Evolutionary conservation across 1,140 invertebrate species (phyloP), one percentile per base, ranked within the genome.

Genomic region (Uloborus diversus): DNA sequence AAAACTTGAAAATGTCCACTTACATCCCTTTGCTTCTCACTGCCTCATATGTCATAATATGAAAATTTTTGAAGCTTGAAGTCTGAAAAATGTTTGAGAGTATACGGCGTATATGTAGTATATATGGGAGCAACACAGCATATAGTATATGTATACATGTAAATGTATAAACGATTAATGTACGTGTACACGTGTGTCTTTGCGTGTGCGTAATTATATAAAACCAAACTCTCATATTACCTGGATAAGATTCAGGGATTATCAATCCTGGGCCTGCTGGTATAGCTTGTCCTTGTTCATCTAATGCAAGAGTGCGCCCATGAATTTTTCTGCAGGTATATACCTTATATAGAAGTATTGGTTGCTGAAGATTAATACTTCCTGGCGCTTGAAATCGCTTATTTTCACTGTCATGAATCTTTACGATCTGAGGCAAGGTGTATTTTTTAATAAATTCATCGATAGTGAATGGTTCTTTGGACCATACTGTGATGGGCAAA

Each of bases 211-310:
- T n/a, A n/a, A n/a, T n/a, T n/a, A n/a, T n/a, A n/a, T n/a, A n/a
- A n/a, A n/a, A n/a, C n/a, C n/a, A n/a, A n/a, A n/a, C n/a, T n/a
- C n/a, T n/a, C n/a, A n/a, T n/a, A n/a, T 68, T 80, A 82, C 81
- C 81, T 76, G 68, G 32, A 80, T 82, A 82, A 28, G 27, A 42
- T 28, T 82, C 81, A n/a, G 81, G 81, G 49, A 82, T 82, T 25
- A 82, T 65, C 23, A 82, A 27, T 32, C 49, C 33, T 20, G 78
- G 81, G n/a, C 78, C 81, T 20, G 62, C 20, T 47, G 62, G 59
- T 32, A 61, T 68, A 32, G 76, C 33, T 4, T 51, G 20, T 37
- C 69, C 69, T 33, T 51, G 32, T 11, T 68, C 33, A 82, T 80
- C 64, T n/a, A 61, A 17, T 27, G 37, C 27, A n/a, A 82, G 23